Base-by-base conservation (phyloP, 1,140 invertebrate species). In the Metaphire vulgaris region DNA sequence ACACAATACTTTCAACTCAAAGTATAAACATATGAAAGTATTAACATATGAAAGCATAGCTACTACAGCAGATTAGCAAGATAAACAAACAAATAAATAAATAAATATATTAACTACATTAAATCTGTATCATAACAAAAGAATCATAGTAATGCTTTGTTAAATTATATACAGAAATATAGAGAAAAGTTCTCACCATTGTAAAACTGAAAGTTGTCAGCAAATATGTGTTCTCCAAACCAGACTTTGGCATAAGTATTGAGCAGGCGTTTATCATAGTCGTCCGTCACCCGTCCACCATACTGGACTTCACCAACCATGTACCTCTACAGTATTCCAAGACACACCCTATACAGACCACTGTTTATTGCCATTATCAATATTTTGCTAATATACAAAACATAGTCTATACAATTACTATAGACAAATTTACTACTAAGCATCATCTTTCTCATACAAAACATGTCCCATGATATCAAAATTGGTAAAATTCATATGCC, bases 221-320 rank as follows among this genome's bases (percentile, higher is more conserved):
- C 77, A 79, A 86, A 86, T 81, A 87, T 87, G 68, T 77, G 77
- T 70, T 86, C 85, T 77, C 83, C 82, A 79, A 87, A 87, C 86
- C 86, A 87, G 32, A 86, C 85, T 56, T 83, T 82, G 73, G 83
- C 80, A 79, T 96, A 97, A 0, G 95, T 96, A n/a, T 92, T 94
- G 1, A 97, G 85, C 16, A 97, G 87, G 74, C 94, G 89, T 86
- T 97, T 97, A 84, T 97, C 95, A 85, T 96, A 97, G 82, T 98
- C 95, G 84, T 98, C 96, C 0, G 96, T 98, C 0, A 98, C 96
- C 81, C 96, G 87, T 1, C 96, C 96, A 26, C 96, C 95, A 84
- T 98, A 98, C 84, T 97, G 93, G 0, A 98, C 95, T 87, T 99
- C 96, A 72, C 96, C 95, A 70, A 98, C 90, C 95, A 99, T 98